Percentiles rank a stretch among this genome's conserved stretches.
These are phyloP conservation scores for Ciconia boyciana DNA, from an alignment of 2,113 vertebrate genomes.

Conservation along the genomic window DNA sequence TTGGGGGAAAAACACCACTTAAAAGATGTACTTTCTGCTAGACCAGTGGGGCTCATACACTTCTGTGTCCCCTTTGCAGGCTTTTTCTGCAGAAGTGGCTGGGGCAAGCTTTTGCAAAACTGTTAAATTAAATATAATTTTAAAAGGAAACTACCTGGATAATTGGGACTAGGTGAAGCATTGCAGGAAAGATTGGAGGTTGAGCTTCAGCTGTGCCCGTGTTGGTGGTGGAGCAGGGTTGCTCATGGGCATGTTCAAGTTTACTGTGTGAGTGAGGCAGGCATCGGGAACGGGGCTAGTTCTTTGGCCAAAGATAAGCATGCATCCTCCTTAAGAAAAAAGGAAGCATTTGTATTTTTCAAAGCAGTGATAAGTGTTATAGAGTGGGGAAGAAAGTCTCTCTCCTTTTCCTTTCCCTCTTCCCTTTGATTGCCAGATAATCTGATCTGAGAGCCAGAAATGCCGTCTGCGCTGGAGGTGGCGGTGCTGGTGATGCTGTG, in stretches of 20 bases:
- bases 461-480: not conserved
- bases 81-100: not conserved
- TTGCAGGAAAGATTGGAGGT: not conserved
- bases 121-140: not conserved
- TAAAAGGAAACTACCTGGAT: not conserved
- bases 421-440: not conserved
- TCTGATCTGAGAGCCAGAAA: not conserved
- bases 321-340: not conserved
- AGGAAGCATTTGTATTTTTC: not conserved
- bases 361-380: not conserved
- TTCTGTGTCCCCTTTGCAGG: not conserved
- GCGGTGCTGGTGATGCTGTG: not conserved
- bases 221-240: not conserved
- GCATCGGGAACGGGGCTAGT: not conserved
- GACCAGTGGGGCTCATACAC: not conserved
- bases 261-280: not conserved
- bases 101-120: not conserved
- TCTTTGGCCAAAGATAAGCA: not conserved
- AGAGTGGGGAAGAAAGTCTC: not conserved
- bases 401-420: not conserved
- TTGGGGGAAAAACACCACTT: not conserved
- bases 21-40: not conserved
- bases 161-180: not conserved
- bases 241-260: not conserved
- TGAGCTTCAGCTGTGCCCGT: not conserved